Conservation (phyloP, 2,888 invertebrate genomes). For the Proisotoma minuta region DNA sequence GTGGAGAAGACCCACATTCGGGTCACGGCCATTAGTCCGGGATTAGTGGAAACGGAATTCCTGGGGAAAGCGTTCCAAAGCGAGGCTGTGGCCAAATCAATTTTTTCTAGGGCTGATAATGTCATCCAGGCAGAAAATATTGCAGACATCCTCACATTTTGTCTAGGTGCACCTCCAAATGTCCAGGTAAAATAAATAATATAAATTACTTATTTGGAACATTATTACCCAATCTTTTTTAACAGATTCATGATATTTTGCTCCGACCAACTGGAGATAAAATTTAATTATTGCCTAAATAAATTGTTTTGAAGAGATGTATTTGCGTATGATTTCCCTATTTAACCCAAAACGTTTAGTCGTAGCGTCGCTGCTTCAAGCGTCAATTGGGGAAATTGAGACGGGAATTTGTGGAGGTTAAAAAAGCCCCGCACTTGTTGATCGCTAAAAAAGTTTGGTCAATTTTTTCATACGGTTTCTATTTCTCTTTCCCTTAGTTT, state of each 20-base stretch:
- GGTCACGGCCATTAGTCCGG: conserved; percentile 47
- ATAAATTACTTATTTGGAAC: too few relatives aligned
- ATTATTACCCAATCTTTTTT: too few relatives aligned
- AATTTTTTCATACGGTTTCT: too few relatives aligned
- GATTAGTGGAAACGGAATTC: conserved; percentile 44
- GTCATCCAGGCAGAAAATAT: conserved; percentile 58
- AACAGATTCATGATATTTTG: conserved; percentile 23
- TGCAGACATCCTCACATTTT: conserved; percentile 60
- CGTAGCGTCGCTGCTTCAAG: too few relatives aligned
- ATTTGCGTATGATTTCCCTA: too few relatives aligned
- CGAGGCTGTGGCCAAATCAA: conserved; percentile 48
- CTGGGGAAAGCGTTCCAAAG: conserved; percentile 26
- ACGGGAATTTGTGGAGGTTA: too few relatives aligned
- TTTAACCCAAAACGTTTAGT: too few relatives aligned
- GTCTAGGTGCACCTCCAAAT: conserved; percentile 60
- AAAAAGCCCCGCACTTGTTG: too few relatives aligned
- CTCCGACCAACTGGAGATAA: conserved; percentile 22
- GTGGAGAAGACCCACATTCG: conserved; percentile 53
- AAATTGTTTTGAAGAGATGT: too few relatives aligned
- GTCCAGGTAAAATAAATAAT: conserved; percentile 59
- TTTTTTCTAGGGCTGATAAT: conserved; percentile 51
- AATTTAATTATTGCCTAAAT: not conserved
- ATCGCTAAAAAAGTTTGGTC: too few relatives aligned
- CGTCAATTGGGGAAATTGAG: too few relatives aligned
- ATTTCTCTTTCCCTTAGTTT: too few relatives aligned